phyloP scores from a whole-genome alignment of 2,797 vertebrate genomes.

The Tachyglossus aculeatus region DNA sequence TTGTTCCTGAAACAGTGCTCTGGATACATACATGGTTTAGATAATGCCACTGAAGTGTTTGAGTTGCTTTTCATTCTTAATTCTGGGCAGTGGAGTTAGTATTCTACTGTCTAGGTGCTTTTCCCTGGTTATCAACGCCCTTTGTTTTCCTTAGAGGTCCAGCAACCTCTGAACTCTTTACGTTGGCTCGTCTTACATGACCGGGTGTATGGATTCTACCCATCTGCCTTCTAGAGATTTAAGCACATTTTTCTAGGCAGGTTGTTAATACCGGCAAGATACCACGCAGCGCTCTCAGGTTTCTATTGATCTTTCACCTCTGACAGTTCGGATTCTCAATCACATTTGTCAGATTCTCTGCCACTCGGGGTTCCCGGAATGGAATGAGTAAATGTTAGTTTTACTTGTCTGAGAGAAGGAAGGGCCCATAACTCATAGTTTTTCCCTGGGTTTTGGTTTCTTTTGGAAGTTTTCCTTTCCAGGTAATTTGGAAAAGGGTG shows the following conservation, averaged over 20 bases:
- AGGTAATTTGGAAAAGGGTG: slow-evolving; percentile 1
- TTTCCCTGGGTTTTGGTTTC: neutral
- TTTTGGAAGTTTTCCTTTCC: neutral
- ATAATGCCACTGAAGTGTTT: neutral
- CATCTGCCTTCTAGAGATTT: slow-evolving; percentile 10
- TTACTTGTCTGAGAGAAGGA: neutral
- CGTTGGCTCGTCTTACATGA: neutral
- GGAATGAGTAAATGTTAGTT: neutral
- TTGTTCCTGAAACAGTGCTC: no score
- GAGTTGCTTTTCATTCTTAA: neutral
- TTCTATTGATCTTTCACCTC: neutral
- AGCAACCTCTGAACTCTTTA: slow-evolving; percentile 12
- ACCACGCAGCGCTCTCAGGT: neutral
- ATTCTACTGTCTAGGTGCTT: neutral
- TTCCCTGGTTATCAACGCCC: neutral
- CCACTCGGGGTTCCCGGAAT: neutral
- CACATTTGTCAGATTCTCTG: neutral
- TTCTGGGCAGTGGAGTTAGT: neutral
- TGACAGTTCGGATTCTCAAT: slow-evolving; percentile 15
- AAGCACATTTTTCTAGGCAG: slow-evolving; percentile 5
- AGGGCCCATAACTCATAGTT: neutral
- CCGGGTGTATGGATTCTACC: neutral
- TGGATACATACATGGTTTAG: neutral
- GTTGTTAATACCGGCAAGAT: slow-evolving; percentile 22
- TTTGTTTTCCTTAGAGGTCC: slow-evolving; percentile 14